These are phyloP conservation scores for Desmodus rotundus DNA, from an alignment of 2,113 vertebrate species.

Conservation along the genomic window DNA sequence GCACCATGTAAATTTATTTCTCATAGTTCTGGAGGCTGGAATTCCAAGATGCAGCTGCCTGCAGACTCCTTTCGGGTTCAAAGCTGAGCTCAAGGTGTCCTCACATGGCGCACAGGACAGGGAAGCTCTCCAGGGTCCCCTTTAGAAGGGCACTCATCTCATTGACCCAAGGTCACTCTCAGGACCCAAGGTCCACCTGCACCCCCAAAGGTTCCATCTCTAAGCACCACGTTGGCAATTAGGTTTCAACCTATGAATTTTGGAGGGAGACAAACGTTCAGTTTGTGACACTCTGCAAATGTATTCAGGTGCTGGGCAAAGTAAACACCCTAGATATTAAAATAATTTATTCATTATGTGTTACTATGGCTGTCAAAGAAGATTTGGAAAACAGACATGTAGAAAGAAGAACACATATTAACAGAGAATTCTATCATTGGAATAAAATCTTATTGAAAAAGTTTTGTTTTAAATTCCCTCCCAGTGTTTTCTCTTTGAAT, in stretches of 20 bases:
- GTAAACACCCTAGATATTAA: neutral
- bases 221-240: neutral
- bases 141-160: too few relatives aligned
- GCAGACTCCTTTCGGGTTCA: too few relatives aligned
- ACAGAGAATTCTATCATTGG: neutral
- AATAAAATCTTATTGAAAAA: neutral
- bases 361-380: neutral
- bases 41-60: too few relatives aligned
- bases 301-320: neutral
- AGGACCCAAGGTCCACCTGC: too few relatives aligned
- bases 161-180: too few relatives aligned
- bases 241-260: neutral
- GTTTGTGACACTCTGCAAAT: neutral
- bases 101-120: too few relatives aligned
- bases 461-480: neutral
- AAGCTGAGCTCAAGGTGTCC: too few relatives aligned
- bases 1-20: too few relatives aligned
- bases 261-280: too few relatives aligned
- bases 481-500: neutral
- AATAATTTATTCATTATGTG: neutral
- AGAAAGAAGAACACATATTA: neutral
- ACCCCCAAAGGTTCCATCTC: neutral
- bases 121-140: too few relatives aligned
- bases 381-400: neutral
- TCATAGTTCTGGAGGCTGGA: too few relatives aligned